Percentiles rank a stretch among this genome's conserved stretches.
phyloP scores from a whole-genome alignment of 2,797 vertebrate genomes.

The Platyrinchus mystaceus region DNA sequence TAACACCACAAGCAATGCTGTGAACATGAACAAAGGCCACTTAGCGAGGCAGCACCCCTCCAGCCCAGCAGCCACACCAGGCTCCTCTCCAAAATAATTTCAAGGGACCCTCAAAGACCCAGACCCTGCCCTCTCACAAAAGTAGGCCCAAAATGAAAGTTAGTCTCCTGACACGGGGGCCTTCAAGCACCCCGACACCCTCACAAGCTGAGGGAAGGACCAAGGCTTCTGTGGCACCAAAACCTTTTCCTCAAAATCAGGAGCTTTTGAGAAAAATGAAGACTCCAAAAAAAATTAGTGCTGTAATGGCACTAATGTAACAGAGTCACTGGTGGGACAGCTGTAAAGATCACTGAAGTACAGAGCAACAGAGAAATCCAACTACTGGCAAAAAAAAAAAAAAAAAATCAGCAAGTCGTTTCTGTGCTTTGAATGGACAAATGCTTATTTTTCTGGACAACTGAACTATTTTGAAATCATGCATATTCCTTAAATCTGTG shows the following conservation, averaged over 20 bases:
- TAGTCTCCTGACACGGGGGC: background rate
- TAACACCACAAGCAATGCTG: background rate
- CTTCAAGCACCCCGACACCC: background rate
- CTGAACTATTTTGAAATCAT: background rate
- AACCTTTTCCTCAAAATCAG: background rate
- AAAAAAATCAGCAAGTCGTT: rapidly evolving
- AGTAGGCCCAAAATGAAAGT: background rate
- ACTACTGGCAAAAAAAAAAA: background rate
- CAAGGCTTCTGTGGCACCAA: background rate
- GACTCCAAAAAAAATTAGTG: background rate
- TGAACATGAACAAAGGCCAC: background rate
- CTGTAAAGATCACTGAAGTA: background rate
- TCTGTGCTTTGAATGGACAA: background rate
- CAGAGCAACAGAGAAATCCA: background rate
- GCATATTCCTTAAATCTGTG: background rate
- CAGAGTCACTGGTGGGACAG: background rate
- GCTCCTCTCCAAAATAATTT: background rate
- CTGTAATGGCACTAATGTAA: background rate
- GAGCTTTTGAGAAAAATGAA: background rate
- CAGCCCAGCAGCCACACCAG: background rate
- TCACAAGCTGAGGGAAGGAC: background rate
- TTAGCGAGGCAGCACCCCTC: background rate
- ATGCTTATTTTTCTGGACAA: background rate
- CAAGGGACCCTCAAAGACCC: background rate
- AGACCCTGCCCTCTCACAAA: background rate